Conservation (phyloP, 2,888 invertebrate genomes). For the Drosophila yooni region DNA sequence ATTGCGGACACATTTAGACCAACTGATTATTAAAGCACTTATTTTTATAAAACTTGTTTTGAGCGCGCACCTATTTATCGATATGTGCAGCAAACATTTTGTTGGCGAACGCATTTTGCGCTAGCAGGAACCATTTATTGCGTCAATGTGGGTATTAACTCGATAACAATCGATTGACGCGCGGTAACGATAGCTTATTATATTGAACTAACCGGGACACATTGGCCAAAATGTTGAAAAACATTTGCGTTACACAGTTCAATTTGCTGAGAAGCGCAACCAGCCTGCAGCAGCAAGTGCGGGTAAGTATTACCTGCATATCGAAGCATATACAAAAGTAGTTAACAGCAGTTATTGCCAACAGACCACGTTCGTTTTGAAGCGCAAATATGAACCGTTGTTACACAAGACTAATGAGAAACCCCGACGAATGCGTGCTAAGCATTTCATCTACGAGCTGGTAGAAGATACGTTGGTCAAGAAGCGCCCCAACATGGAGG, state of each 20-base stretch:
- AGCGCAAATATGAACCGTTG: constrained; percentile 87
- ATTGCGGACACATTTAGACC: neutral
- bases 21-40: constrained; percentile 8
- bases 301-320: constrained; percentile 64
- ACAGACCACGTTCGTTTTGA: constrained; percentile 91
- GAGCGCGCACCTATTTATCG: constrained; percentile 19
- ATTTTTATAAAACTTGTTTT: neutral
- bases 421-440: constrained; percentile 86
- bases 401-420: constrained; percentile 87
- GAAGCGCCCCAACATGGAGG: constrained; percentile 87
- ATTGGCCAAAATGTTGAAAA: constrained; percentile 77
- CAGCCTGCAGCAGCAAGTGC: constrained; percentile 80
- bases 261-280: constrained; percentile 71
- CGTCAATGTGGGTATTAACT: neutral
- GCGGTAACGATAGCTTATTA: neutral
- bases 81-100: neutral
- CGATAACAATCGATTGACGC: constrained; percentile 7
- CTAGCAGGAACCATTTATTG: neutral
- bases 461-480: constrained; percentile 88
- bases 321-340: neutral
- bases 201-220: constrained; percentile 1
- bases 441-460: constrained; percentile 90
- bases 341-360: constrained; percentile 41
- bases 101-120: constrained; percentile 4
- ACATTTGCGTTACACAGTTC: constrained; percentile 61